phyloP scores from a whole-genome alignment of 2,888 invertebrate species.

The Cistogaster globosa region DNA sequence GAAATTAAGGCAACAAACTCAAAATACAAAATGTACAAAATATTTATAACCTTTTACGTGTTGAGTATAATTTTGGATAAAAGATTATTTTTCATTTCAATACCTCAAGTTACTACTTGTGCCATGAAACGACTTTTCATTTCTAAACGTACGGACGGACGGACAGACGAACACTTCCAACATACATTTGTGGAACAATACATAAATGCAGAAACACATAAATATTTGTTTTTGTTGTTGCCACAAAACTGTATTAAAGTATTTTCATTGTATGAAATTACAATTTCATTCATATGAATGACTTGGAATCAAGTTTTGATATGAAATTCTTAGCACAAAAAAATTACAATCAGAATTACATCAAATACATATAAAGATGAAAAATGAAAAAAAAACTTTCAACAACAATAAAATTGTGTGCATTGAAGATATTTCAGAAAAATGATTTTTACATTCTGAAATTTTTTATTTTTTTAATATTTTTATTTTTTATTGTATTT shows the following conservation, averaged over 20 bases:
- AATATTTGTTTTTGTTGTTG: conserved; percentile 29
- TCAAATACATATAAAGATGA: too few species aligned
- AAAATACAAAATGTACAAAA: conserved; percentile 40
- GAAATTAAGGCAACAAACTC: background rate
- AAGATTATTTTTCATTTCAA: conserved; percentile 66
- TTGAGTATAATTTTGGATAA: conserved; percentile 57
- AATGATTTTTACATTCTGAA: conserved; percentile 47
- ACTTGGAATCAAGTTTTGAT: conserved; percentile 42
- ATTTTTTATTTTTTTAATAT: conserved; percentile 19
- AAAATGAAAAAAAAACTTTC: too few species aligned
- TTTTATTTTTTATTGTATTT: conserved; percentile 11
- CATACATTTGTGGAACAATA: conserved; percentile 16
- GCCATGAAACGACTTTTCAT: conserved; percentile 26
- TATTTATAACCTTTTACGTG: conserved; percentile 42
- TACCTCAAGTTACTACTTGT: conserved; percentile 26
- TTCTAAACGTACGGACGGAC: background rate
- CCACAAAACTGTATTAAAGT: conserved; percentile 37
- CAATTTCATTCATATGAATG: conserved; percentile 64
- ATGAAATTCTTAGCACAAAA: conserved; percentile 5
- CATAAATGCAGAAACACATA: conserved; percentile 4
- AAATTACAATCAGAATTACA: background rate
- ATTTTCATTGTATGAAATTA: conserved; percentile 55
- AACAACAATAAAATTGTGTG: too few species aligned
- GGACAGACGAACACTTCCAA: background rate
- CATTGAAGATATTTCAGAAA: conserved; percentile 43